Evolutionary conservation across 2,113 vertebrate genomes (phyloP), one percentile per base, ranked within the genome.

Genomic region (Neomonachus schauinslandi): DNA sequence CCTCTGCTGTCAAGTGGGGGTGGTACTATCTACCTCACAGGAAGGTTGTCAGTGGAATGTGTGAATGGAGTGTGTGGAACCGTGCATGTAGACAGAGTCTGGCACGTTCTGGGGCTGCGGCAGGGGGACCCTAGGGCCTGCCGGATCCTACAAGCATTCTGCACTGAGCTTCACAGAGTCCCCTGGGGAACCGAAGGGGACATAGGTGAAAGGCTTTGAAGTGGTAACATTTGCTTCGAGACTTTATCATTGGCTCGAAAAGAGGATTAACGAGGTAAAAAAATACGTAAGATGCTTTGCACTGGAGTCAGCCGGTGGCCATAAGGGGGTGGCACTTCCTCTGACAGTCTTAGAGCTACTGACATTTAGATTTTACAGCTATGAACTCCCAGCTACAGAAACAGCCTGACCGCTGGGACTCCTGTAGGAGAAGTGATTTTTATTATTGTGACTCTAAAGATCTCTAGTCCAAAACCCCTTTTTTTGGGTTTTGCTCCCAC

Each of bases 401-500:
- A 86, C 65, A 86, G 39, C 36, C 84, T 77, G 18, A 61, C 33
- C 74, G 57, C 72, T 77, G 81, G 19, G 36, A 82, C 74, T 72
- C 59, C 24, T 16, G 39, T 11, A 93, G 76, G 82, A 91, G 90
- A 96, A 81, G 42, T 80, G n/a, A 36, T 53, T 95, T 77, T 88
- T 89, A 36, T 89, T 97, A 84, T 67, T 71, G 31, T 77, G 19
- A 93, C 76, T 74, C 49, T 76, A 76, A 59, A 87, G 55, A 36
- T 90, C 26, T 92, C 91, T 63, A n/a, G 57, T 39, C 4, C 13
- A 74, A 33, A 46, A 22, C 59, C 13, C 39, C 14, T 63, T 28
- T 31, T 79, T 61, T 63, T 46, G 42, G 42, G 53, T 86, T 57
- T 80, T 4, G 39, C 67, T 91, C 87, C 76, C 71, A 77, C 4